Conservation (phyloP, 2,888 invertebrate species). For the Dendrolimus houi region DNA sequence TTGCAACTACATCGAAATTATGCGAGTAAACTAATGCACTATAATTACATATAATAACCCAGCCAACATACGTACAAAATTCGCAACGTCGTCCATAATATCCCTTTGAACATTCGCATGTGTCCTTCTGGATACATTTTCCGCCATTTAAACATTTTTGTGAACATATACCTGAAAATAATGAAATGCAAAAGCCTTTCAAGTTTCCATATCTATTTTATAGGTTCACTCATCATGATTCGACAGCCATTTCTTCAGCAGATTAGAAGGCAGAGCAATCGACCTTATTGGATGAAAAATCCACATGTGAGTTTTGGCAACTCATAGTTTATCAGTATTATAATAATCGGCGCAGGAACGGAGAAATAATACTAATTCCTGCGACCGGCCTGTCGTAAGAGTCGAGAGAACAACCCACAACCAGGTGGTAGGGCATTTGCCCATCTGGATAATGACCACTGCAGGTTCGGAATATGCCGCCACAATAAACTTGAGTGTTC, state of each 20-base stretch:
- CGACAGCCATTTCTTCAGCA: constrained; percentile 35
- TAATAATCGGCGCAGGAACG: too few species aligned
- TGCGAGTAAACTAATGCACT: too few species aligned
- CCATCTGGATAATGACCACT: too few species aligned
- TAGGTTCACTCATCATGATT: constrained; percentile 28
- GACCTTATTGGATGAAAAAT: constrained; percentile 59
- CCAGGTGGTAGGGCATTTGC: too few species aligned
- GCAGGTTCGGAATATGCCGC: too few species aligned
- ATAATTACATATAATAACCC: too few species aligned
- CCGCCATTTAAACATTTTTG: constrained; percentile 96
- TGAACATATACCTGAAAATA: constrained; percentile 86
- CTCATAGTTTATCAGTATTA: too few species aligned
- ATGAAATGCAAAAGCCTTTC: not conserved
- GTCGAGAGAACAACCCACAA: too few species aligned
- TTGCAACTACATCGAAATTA: too few species aligned
- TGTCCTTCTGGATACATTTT: constrained; percentile 95
- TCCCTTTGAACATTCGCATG: constrained; percentile 93
- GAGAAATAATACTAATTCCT: too few species aligned
- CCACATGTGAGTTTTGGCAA: constrained; percentile 44
- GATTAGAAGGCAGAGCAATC: constrained; percentile 29
- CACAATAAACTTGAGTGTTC: too few species aligned
- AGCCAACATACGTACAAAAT: constrained; percentile 83
- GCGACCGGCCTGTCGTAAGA: too few species aligned
- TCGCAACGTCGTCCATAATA: constrained; percentile 94
- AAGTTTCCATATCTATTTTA: constrained; percentile 11